Base-by-base conservation (phyloP, 2,888 invertebrate species). In the Plutella xylostella region DNA sequence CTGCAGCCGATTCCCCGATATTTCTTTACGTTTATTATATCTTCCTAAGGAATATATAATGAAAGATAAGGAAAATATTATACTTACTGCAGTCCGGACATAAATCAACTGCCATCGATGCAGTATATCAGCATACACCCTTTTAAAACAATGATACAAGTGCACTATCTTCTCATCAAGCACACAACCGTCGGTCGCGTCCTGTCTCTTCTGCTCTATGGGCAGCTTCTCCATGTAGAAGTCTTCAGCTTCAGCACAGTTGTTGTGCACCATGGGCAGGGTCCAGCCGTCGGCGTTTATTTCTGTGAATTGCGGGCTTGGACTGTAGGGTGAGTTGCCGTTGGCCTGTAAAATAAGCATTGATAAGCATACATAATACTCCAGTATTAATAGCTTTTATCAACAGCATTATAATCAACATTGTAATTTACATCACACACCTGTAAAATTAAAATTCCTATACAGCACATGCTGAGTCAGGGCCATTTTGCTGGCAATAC, bases 261-360 rank as follows among this genome's bases (percentile, higher is more conserved):
- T 95, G 43, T 94, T 95, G 28, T 94, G 87, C 3, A 90, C 68
- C 28, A 88, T 87, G 22, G 91, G 89, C 50, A 92, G 85, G 47
- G 89, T 90, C 89, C 92, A 92, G 3, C 91, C 90, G 58, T 93
- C 92, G 0, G 91, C 87, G 50, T 89, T 88, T 18, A 92, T 90
- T 62, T 96, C 94, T 48, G 79, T 85, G 54, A 76, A 80, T 51
- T 84, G 92, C 53, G 93, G 91, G 46, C 96, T 92, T 5, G 96
- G 96, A 66, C 92, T 94, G 74, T 96, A 96, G 0, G 95, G 94
- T 2, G 94, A 94, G n/a, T 90, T 90, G 46, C 90, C 90, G 46
- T 79, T 78, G 14, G 74, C 64, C 91, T 90, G 44, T n/a, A n/a
- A n/a, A n/a, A n/a, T n/a, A n/a, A n/a, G n/a, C n/a, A n/a, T n/a